Evolutionary conservation across 2,797 vertebrate species (phyloP), one percentile per base, ranked within the genome.

Genomic region (Onychomys leucogaster): DNA sequence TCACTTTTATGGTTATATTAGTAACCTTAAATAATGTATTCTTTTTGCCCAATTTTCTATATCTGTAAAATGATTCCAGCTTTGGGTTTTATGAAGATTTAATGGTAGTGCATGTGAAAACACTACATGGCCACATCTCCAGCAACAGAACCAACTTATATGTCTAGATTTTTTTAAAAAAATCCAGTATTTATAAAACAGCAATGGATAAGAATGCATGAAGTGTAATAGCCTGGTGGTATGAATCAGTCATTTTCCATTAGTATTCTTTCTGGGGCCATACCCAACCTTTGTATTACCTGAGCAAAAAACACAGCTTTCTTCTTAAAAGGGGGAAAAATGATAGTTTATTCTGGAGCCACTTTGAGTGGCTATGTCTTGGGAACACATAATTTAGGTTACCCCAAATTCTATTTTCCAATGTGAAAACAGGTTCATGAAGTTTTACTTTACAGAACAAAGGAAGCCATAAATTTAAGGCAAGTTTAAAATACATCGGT

Each of bases 21-120:
- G 19, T 34, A 91, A 57, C 12, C 8, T 78, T n/a, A 57, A 37
- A 21, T 27, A 71, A 65, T 32, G 78, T 57, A 41, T 21, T 61
- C 19, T 8, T 78, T 95, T 94, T 80, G 16, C 49, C 57, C 78
- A 71, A 52, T 81, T 82, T 90, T 87, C 49, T 90, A 27, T 90
- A 52, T 27, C 69, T 84, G 52, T 67, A 86, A 92, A 93, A 89
- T 49, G n/a, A 67, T 32, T 0, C 6, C 13, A 25, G n/a, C 32
- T 81, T 81, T 16, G 61, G n/a, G 21, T 76, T 85, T 76, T 67
- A 61, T n/a, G 34, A 65, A n/a, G 37, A 90, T 69, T 46, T 86
- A 67, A 46, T 34, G n/a, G 41, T 41, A 69, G 37, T 83, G 75
- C 73, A 55, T 52, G 27, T n/a, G 19, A 80, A 6, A n/a, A 55